These are phyloP conservation scores for Drosophila emarginata DNA, from an alignment of 2,888 invertebrate species.

Conservation along the genomic window DNA sequence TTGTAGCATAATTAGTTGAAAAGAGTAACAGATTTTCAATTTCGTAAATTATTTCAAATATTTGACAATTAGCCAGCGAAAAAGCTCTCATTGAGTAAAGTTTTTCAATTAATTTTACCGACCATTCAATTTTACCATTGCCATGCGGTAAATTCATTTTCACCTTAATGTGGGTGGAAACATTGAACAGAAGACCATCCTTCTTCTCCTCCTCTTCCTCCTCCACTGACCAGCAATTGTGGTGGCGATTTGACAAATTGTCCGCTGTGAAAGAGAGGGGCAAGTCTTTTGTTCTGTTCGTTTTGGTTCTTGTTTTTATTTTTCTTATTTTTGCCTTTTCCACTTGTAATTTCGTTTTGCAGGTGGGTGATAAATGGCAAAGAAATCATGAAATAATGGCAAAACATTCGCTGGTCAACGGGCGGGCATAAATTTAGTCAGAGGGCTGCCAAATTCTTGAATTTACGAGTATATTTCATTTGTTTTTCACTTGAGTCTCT, in stretches of 20 bases:
- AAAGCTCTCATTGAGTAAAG: conserved; percentile 49
- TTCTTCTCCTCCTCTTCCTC: conserved; percentile 23
- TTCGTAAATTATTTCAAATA: conserved; percentile 69
- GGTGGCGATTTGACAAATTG: conserved; percentile 77
- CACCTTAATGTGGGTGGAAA: conserved; percentile 47
- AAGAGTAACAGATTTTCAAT: conserved; percentile 40
- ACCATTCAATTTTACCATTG: conserved; percentile 41
- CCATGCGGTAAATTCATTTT: conserved; percentile 49
- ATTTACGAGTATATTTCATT: conserved; percentile 5
- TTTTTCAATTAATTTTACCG: conserved; percentile 72
- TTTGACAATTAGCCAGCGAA: conserved; percentile 60
- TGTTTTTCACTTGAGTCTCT: neutral
- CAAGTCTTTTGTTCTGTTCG: conserved; percentile 59
- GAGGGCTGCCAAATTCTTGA: conserved; percentile 19
- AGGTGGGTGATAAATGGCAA: conserved; percentile 72
- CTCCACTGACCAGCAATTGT: conserved; percentile 50
- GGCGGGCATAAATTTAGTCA: conserved; percentile 45
- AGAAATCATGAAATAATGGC: conserved; percentile 70
- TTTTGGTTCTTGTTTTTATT: conserved; percentile 6
- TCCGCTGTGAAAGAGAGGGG: conserved; percentile 42
- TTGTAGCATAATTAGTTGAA: conserved; percentile 40
- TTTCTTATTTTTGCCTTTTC: conserved; percentile 25
- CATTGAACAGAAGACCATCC: conserved; percentile 18
- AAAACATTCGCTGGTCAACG: conserved; percentile 61
- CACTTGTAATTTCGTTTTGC: conserved; percentile 58